Percentiles rank a stretch among this genome's conserved stretches.
Conservation (phyloP, 2,888 invertebrate genomes). For the Metopia argyrocephala region DNA sequence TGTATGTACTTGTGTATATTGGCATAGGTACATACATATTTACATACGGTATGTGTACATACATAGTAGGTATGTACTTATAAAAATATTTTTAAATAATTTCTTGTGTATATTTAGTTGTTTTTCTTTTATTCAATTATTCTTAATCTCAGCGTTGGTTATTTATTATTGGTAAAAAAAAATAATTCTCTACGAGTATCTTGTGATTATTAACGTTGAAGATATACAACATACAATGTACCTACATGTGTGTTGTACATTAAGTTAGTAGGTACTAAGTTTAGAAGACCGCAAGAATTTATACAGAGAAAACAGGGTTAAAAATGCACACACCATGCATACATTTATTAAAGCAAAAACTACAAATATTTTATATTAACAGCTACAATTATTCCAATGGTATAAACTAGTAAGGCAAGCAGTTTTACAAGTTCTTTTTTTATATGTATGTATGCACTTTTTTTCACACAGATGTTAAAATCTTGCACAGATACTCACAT, state of each 20-base stretch:
- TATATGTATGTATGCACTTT: conserved; percentile 14
- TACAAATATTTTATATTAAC: neutral
- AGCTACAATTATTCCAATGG: conserved; percentile 21
- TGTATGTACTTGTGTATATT: too few species aligned
- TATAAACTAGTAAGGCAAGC: conserved; percentile 23
- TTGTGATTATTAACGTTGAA: neutral
- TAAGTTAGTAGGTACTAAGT: too few species aligned
- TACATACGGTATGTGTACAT: too few species aligned
- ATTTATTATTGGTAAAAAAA: neutral
- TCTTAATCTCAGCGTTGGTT: neutral
- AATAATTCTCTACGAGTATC: neutral
- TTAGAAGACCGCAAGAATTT: too few species aligned
- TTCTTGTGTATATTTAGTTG: neutral
- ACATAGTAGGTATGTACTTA: too few species aligned
- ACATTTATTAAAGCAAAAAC: conserved; percentile 6
- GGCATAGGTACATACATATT: too few species aligned
- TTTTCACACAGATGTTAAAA: conserved; percentile 36
- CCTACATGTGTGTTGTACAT: neutral
- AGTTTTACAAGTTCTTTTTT: conserved; percentile 45
- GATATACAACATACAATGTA: neutral
- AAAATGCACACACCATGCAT: too few species aligned
- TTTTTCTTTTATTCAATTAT: neutral
- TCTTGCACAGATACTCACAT: conserved; percentile 43
- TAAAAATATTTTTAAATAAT: neutral
- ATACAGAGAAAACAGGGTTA: too few species aligned